Base-by-base conservation (phyloP, 2,888 invertebrate genomes). In the Aporophyla nigra region DNA sequence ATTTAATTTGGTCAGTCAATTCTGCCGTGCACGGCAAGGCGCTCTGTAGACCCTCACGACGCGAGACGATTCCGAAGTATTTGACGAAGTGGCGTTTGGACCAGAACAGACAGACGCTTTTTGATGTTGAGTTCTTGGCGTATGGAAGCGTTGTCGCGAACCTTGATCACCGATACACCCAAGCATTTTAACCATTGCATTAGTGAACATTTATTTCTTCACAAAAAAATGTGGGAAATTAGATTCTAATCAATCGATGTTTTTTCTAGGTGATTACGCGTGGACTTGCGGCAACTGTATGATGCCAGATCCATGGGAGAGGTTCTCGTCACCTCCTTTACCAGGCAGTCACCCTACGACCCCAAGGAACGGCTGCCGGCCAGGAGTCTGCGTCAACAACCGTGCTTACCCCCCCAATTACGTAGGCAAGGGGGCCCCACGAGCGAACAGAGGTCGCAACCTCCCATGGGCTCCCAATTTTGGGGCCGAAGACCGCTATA, bases 391-490 rank as follows among this genome's bases (percentile, higher is more conserved):
- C 86, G 92, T 91, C 24, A 94, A 94, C 84, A 91, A 94, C 54
- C 83, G 89, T 6, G 87, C 86, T 0, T 94, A 93, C 87, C 92
- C 93, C 27, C 75, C 83, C 5, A 93, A 92, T 84, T 94, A 91
- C 68, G 83, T 93, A 62, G 92, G 91, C 5, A 95, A 95, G 82
- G 91, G 89, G 10, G 88, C 88, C 27, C 90, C 93, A 0, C 87
- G 96, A 19, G 80, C 93, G 0, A 91, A 89, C 56, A 89, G 96
- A 61, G 95, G 95, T 2, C 91, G 96, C 59, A 95, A 95, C 87
- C 89, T 93, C 5, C 95, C 96, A 24, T 96, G 96, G 95, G 93
- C 93, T 0, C 94, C 94, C 1, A 94, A 93, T 2, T 94, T 93
- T 76, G 91, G 88, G 63, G 91, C 88, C 1, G 96, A 96, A 51